Evolutionary conservation across 2,888 invertebrate species (phyloP).

Genomic region (Empis livida): DNA sequence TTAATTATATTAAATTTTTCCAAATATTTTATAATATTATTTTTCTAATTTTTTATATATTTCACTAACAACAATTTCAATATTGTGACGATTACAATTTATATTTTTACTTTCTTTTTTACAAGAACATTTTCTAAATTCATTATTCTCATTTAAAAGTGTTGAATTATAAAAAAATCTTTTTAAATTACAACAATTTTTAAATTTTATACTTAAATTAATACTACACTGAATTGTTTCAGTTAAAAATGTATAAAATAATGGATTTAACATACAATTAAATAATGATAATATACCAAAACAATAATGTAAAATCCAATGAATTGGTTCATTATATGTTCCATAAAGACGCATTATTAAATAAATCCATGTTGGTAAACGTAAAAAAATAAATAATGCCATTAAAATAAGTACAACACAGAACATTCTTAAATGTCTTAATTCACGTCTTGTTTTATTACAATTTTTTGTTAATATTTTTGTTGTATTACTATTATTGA

Average conservation of each 20-base stretch:
- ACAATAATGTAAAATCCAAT: conserved; percentile 39
- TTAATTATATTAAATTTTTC: no score
- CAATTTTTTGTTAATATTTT: not conserved
- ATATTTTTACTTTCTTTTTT: no score
- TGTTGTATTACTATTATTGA: not conserved
- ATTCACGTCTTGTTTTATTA: conserved; percentile 18
- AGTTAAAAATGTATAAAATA: conserved; percentile 45
- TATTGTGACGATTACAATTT: no score
- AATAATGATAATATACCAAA: conserved; percentile 40
- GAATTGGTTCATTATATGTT: conserved; percentile 18
- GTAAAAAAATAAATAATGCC: conserved; percentile 39
- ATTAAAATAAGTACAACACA: conserved; percentile 43
- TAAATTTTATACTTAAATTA: no score
- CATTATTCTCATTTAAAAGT: no score
- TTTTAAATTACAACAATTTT: no score
- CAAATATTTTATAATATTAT: no score
- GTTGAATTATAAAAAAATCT: no score
- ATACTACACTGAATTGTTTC: conserved; percentile 28
- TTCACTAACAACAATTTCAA: no score
- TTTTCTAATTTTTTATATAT: no score
- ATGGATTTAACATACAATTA: conserved; percentile 44
- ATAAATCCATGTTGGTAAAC: conserved; percentile 43
- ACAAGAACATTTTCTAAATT: no score
- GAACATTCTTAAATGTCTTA: conserved; percentile 43
- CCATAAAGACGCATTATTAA: conserved; percentile 36